Evolutionary conservation across 2,888 invertebrate species (phyloP), one percentile per base, ranked within the genome.

Genomic region (Hirtodrosophila histrioides): DNA sequence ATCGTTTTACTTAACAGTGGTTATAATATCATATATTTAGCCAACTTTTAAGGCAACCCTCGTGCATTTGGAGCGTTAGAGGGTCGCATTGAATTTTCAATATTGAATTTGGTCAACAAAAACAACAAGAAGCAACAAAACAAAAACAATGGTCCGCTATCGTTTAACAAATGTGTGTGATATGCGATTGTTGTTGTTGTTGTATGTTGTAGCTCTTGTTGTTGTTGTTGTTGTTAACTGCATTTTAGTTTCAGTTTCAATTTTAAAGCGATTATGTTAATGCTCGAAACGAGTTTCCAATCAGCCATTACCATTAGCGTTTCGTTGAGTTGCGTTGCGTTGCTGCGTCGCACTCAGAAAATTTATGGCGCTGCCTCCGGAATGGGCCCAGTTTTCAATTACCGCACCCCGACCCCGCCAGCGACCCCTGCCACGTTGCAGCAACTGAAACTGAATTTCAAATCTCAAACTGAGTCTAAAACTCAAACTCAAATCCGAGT

Each of bases 201-300:
- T 55, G 9, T n/a, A n/a, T n/a, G n/a, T 24, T 54, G 53, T 29
- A 55, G 23, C 4, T 53, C 39, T 23, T 64, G 62, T 41, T 75
- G 63, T 61, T 81, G 69, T 48, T 75, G 61, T 63, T 78, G 79
- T 73, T 72, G 81, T 72, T 81, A 81, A 82, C 81, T 82, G 82
- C 86, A 82, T 79, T 86, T 82, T 73, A 71, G 86, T 62, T 71
- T 80, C 79, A 79, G 82, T 77, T 86, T 86, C 81, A 82, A 86
- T 86, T 83, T 83, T 86, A 83, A 83, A 86, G 81, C 84, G 86
- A 86, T 83, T 83, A 83, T 86, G 87, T 84, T 83, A 83, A 83
- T 83, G 78, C 74, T 77, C 49, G 62, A 79, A 82, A 82, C 82
- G 72, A 86, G 82, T 82, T 82, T 86, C 81, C 81, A 82, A 82